Base-by-base conservation (phyloP, 2,797 vertebrate species). In the Lutjanus campechanus region DNA sequence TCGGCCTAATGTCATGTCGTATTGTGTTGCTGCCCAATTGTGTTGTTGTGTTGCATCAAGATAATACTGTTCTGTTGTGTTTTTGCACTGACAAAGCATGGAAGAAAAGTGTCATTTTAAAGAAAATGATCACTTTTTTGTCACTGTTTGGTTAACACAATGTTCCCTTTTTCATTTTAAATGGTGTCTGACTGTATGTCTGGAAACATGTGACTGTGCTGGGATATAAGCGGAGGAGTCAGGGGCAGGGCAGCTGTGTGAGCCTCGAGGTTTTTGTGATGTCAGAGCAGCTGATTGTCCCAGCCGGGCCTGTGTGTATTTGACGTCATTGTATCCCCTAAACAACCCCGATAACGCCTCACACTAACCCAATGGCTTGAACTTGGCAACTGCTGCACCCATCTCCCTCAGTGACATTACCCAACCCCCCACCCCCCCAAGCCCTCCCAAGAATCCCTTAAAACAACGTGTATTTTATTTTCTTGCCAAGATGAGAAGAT, bases 21-120 rank as follows among this genome's bases (percentile, higher is more conserved):
- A 83, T 74, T 89, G 89, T 90, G 76, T 91, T 62, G 60, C 84
- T 46, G 25, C 80, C 85, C 86, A 66, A 81, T 91, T 92, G 89
- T 90, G 73, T 83, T 84, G 75, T 81, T 76, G 61, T 85, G 79
- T 86, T 76, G 82, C 79, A 73, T 80, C 43, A 51, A 79, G 72
- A 86, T 83, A 88, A 85, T 65, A 77, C 73, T 81, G 65, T 85
- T 78, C 36, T 77, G 69, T 80, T 90, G 75, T 88, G 67, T 80
- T 84, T 69, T 50, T 60, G 49, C 50, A 86, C 87, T 89, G 82
- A 90, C 85, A 88, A 85, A 79, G 90, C 90, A 91, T 93, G 90
- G 20, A 22, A 62, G 20, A 60, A 50, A 67, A 76, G 65, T 61
- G 46, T 1, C 51, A 53, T n/a, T 73, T 70, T 44, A 36, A 62